Evolutionary conservation across 1,140 invertebrate species (phyloP).

Genomic region (Adoxophyes honmai): DNA sequence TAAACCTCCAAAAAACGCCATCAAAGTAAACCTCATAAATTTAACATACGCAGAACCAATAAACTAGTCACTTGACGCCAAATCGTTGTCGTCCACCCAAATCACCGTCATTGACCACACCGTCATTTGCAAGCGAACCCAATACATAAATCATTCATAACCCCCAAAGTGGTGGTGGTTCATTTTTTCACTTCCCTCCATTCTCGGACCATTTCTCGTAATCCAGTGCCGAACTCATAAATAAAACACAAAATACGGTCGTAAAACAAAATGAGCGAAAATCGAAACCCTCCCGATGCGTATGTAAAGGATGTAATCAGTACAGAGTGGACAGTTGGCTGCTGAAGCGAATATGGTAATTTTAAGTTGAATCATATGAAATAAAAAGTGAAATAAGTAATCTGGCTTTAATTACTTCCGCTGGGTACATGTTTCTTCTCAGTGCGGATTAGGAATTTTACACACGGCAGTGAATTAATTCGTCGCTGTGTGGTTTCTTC

Average conservation of each 20-base stretch:
- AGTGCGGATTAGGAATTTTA: too few species aligned
- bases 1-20: too few species aligned
- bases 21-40: too few species aligned
- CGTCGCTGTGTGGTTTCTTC: too few species aligned
- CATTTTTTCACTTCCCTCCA: constrained; percentile 8
- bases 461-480: too few species aligned
- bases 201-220: background rate
- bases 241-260: constrained; percentile 10
- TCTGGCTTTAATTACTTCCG: too few species aligned
- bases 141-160: constrained; percentile 8
- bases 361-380: too few species aligned
- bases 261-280: constrained; percentile 7
- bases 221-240: background rate
- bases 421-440: too few species aligned
- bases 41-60: background rate
- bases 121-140: background rate
- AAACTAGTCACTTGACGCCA: background rate
- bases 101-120: background rate
- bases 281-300: constrained; percentile 1
- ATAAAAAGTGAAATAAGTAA: too few species aligned
- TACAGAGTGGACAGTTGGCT: background rate
- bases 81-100: background rate
- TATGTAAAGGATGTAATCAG: background rate
- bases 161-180: constrained; percentile 1
- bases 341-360: background rate